These are phyloP conservation scores for Orius laevigatus DNA, from an alignment of 1,140 invertebrate species.

Conservation along the genomic window DNA sequence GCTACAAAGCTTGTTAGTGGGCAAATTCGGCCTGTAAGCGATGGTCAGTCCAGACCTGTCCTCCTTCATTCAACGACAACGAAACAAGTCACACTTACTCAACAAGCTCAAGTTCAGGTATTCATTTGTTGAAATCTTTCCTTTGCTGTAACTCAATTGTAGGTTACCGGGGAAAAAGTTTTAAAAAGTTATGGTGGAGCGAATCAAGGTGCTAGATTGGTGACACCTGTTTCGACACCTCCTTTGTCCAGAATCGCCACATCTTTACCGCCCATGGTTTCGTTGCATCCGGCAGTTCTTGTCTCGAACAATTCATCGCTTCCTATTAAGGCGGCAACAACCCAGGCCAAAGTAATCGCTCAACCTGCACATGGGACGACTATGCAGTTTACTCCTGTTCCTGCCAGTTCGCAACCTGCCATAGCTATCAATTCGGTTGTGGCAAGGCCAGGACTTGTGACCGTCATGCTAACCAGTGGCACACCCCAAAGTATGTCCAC, in stretches of 20 bases:
- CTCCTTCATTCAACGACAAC: conserved; percentile 15
- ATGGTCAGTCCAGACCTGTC: conserved; percentile 14
- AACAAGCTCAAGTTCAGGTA: conserved; percentile 16
- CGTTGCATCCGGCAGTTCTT: conserved; percentile 11
- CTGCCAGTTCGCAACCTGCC: conserved; percentile 9
- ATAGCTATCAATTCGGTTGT: conserved; percentile 13
- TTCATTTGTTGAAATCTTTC: too few relatives aligned
- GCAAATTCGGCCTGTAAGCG: conserved; percentile 13
- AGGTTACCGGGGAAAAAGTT: conserved; percentile 1
- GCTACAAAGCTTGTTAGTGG: conserved; percentile 10
- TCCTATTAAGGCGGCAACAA: not conserved
- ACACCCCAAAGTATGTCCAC: too few relatives aligned
- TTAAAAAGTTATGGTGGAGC: conserved; percentile 8
- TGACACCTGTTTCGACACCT: conserved; percentile 6
- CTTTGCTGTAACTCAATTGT: not conserved
- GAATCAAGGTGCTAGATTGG: not conserved
- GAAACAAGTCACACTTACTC: conserved; percentile 17
- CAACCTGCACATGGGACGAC: conserved; percentile 14
- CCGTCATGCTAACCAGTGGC: not conserved
- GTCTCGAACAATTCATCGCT: conserved; percentile 3
- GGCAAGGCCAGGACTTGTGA: conserved; percentile 7
- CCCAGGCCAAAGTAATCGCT: conserved; percentile 9
- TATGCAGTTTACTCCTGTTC: conserved; percentile 13
- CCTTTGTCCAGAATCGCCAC: conserved; percentile 12
- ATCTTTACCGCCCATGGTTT: conserved; percentile 3